phyloP scores from a whole-genome alignment of 2,113 vertebrate species.

The Pygoscelis antarcticus region DNA sequence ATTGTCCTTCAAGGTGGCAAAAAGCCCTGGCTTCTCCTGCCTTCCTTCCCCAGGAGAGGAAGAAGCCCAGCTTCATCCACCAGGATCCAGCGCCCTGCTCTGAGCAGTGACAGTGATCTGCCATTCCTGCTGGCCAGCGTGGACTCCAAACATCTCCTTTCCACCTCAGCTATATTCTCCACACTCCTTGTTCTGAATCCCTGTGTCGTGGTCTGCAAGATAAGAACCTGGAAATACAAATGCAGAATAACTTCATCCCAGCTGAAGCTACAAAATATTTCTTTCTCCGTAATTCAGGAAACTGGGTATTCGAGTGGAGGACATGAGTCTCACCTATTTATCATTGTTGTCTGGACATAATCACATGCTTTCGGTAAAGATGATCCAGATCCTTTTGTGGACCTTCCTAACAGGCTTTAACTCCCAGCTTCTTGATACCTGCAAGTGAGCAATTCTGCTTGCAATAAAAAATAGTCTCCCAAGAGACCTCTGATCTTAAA shows the following conservation, averaged over 20 bases:
- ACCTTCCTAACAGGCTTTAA: not conserved
- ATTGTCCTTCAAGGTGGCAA: not conserved
- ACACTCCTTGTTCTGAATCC: not conserved
- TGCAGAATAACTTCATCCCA: not conserved
- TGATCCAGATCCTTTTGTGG: not conserved
- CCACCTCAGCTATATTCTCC: not conserved
- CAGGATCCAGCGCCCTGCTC: fast-evolving
- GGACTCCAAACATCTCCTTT: not conserved
- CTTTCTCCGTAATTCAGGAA: not conserved
- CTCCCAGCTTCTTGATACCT: conserved; percentile 41
- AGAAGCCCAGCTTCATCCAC: not conserved
- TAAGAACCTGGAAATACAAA: not conserved
- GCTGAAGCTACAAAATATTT: not conserved
- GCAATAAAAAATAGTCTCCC: conserved; percentile 69
- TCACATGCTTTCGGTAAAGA: not conserved
- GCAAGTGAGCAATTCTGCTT: conserved; percentile 53
- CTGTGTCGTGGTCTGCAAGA: not conserved
- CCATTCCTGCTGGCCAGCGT: not conserved
- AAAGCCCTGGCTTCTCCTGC: not conserved
- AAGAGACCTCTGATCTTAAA: conserved; percentile 74
- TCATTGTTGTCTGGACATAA: not conserved
- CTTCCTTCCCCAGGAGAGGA: not conserved
- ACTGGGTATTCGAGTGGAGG: not conserved
- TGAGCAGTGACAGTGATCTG: not conserved
- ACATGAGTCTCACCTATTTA: not conserved